Conservation (phyloP, 2,888 invertebrate species). For the Cataglyphis altisquamis region DNA sequence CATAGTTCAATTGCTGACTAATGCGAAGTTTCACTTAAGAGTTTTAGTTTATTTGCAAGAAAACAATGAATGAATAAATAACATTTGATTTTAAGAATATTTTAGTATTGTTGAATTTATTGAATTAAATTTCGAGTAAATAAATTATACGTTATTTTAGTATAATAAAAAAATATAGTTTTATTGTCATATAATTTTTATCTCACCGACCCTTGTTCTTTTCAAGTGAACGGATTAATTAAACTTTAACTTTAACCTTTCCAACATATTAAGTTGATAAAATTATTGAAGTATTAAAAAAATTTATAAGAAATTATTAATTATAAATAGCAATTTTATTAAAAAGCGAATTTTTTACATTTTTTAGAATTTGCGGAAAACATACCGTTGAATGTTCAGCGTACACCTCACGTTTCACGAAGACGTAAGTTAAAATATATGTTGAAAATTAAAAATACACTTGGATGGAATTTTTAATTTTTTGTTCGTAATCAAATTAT, state of each 20-base stretch:
- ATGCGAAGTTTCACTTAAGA: constrained; percentile 6
- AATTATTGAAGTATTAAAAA: neutral
- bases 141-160: neutral
- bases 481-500: neutral
- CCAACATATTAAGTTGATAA: neutral
- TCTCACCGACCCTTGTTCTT: constrained; percentile 14
- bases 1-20: neutral
- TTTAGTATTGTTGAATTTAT: neutral
- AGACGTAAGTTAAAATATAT: constrained; percentile 90
- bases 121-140: constrained; percentile 17
- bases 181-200: neutral
- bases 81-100: neutral
- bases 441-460: neutral
- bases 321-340: neutral
- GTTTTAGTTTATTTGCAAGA: neutral
- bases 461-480: neutral
- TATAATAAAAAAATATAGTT: neutral
- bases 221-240: constrained; percentile 24
- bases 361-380: constrained; percentile 94
- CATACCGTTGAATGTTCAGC: constrained; percentile 93
- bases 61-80: neutral
- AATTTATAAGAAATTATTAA: neutral
- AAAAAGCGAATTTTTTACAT: constrained; percentile 6
- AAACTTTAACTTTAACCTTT: constrained; percentile 30
- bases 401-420: constrained; percentile 94